Percentiles rank a stretch among this genome's conserved stretches.
Conservation (phyloP, 2,113 vertebrate species). For the Terrapene triunguis region DNA sequence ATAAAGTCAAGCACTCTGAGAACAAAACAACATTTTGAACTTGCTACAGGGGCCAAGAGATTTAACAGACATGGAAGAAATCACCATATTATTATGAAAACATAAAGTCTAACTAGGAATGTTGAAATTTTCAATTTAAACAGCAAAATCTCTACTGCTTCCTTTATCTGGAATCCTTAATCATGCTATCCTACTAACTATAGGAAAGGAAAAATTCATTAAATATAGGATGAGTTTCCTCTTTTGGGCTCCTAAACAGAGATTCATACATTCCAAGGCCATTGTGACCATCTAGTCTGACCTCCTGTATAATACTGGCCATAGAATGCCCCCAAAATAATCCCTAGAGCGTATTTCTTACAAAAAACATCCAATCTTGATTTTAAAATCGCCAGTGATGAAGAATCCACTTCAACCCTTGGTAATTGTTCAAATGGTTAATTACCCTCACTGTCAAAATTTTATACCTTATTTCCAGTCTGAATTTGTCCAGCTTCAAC, state of each 20-base stretch:
- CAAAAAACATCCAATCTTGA: too few relatives aligned
- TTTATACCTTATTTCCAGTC: too few relatives aligned
- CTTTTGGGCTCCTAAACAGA: not conserved
- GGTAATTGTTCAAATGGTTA: too few relatives aligned
- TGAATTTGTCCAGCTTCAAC: too few relatives aligned
- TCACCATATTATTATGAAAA: not conserved
- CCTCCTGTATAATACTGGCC: too few relatives aligned
- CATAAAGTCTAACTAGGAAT: not conserved
- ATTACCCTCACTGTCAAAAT: too few relatives aligned
- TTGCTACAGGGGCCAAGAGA: not conserved
- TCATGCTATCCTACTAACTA: not conserved
- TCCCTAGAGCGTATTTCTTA: too few relatives aligned
- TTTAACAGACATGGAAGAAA: not conserved
- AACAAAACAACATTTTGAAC: not conserved
- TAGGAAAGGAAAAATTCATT: not conserved
- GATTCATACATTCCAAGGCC: not conserved
- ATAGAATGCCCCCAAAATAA: too few relatives aligned
- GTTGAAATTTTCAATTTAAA: not conserved
- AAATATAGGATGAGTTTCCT: not conserved
- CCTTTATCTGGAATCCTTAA: not conserved
- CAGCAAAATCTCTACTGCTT: not conserved
- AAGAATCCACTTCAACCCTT: too few relatives aligned
- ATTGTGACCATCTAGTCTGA: too few relatives aligned
- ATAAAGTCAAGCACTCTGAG: slow-evolving; percentile 10
- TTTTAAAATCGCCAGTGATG: too few relatives aligned